Conservation (phyloP, 2,113 vertebrate genomes). For the Boulengeromyrus knoepffleri region DNA sequence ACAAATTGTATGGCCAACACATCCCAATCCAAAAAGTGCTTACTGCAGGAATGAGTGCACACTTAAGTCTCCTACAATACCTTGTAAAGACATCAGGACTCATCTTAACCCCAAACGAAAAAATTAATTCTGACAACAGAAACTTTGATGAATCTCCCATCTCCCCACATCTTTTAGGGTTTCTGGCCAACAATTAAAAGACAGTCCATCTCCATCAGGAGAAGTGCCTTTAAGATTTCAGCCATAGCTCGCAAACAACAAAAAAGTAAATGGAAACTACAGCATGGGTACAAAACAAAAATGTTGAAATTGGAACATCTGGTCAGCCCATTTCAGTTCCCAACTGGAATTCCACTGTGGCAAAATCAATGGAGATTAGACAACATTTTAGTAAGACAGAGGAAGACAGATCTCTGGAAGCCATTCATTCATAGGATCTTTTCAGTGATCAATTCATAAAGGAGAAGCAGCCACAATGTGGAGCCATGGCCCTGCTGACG, state of each 20-base stretch:
- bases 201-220: background rate
- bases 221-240: background rate
- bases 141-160: background rate
- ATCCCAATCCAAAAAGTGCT: background rate
- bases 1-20: background rate
- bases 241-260: background rate
- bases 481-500: background rate
- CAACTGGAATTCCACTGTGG: background rate
- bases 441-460: background rate
- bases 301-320: background rate
- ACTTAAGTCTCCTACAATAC: background rate
- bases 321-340: background rate
- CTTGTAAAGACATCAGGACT: background rate
- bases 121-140: background rate
- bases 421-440: background rate
- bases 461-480: background rate
- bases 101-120: background rate
- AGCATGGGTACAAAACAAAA: background rate
- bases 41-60: background rate
- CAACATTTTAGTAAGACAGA: background rate
- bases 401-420: background rate
- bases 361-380: background rate
- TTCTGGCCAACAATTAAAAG: background rate
- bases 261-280: background rate
- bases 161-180: background rate